Evolutionary conservation across 2,797 vertebrate species (phyloP).

Genomic region (Gadopsis marmoratus): DNA sequence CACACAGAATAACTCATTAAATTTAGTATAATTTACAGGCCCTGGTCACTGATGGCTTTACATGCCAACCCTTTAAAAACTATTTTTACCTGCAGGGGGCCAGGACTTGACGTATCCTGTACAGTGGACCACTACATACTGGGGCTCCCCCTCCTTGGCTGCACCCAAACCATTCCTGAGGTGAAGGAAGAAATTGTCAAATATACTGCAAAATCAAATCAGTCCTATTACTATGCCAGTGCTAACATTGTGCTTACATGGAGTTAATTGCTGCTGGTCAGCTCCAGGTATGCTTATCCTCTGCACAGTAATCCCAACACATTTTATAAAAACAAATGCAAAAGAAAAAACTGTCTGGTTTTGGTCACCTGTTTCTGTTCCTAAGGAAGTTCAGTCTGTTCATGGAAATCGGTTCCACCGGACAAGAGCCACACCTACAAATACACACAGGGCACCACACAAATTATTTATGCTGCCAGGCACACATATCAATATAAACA

Average conservation of each 20-base stretch:
- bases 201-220: background rate
- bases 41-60: background rate
- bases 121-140: conserved; percentile 97
- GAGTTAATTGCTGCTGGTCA: background rate
- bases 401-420: conserved; percentile 90
- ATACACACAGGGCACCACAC: conserved; percentile 68
- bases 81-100: conserved; percentile 93
- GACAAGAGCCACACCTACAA: conserved; percentile 89
- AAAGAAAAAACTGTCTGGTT: background rate
- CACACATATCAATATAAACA: background rate
- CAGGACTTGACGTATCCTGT: conserved; percentile 98
- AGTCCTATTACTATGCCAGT: background rate
- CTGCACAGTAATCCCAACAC: background rate
- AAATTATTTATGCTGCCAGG: background rate
- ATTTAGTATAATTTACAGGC: background rate
- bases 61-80: background rate
- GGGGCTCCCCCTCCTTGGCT: conserved; percentile 93
- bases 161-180: conserved; percentile 92
- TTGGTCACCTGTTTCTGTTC: conserved; percentile 91
- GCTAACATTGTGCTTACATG: background rate
- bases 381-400: conserved; percentile 93
- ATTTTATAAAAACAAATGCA: background rate
- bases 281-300: background rate
- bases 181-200: background rate
- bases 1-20: background rate